Evolutionary conservation across 2,888 invertebrate species (phyloP).

Genomic region (Gonocerus acuteangulatus): DNA sequence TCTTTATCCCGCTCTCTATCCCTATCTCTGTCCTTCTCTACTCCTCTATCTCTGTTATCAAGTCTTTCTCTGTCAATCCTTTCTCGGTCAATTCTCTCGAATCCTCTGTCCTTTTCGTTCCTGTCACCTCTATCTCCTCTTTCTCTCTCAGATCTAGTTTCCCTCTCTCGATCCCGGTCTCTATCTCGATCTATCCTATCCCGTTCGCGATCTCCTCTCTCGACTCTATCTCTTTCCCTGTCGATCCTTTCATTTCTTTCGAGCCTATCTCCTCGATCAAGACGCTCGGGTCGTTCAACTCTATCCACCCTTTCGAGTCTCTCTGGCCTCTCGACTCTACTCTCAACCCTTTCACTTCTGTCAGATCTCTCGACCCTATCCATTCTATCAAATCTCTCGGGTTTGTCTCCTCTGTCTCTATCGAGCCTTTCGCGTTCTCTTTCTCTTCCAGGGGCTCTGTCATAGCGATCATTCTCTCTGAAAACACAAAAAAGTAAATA

Average conservation of each 20-base stretch:
- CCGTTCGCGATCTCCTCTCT: conserved; percentile 11
- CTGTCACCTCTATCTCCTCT: conserved; percentile 6
- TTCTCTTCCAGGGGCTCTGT: conserved; percentile 5
- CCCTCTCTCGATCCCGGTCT: conserved; percentile 6
- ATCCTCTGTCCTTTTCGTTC: conserved; percentile 1
- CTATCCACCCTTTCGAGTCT: conserved; percentile 8
- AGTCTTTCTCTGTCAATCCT: conserved; percentile 12
- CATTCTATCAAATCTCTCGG: not conserved
- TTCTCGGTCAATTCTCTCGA: not conserved
- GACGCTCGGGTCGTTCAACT: not conserved
- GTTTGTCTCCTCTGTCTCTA: not conserved
- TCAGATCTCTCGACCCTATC: not conserved
- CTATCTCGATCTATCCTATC: conserved; percentile 26
- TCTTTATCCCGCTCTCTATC: conserved; percentile 6
- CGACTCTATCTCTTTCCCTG: not conserved
- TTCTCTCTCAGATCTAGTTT: not conserved
- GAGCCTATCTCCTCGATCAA: not conserved
- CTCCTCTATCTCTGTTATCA: conserved; percentile 21
- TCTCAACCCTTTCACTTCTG: not conserved
- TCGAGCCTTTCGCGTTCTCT: not conserved
- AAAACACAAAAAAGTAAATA: not conserved
- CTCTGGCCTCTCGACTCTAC: not conserved
- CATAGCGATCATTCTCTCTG: conserved; percentile 14
- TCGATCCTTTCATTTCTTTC: not conserved
- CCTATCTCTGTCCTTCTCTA: conserved; percentile 18